Percentiles rank a stretch among this genome's conserved stretches.
phyloP scores from a whole-genome alignment of 2,888 invertebrate species.

The Drosophila nigricruria region DNA sequence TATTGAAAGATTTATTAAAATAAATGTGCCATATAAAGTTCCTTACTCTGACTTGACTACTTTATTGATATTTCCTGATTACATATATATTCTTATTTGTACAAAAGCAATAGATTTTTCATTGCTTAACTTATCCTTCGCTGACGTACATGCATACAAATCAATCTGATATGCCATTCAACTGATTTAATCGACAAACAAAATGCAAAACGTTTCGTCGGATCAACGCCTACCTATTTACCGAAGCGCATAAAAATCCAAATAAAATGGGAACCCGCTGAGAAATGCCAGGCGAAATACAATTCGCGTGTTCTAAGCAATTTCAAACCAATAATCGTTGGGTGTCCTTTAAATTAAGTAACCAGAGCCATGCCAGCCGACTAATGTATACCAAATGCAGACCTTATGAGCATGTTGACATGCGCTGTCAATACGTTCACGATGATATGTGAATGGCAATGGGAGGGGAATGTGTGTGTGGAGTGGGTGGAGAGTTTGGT shows the following conservation, averaged over 20 bases:
- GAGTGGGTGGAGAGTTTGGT: not conserved
- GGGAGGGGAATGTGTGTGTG: slow-evolving; percentile 24
- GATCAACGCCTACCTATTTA: slow-evolving; percentile 78
- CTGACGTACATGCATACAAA: not conserved
- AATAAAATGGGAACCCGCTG: slow-evolving; percentile 23
- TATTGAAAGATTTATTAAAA: not conserved
- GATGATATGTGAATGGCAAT: slow-evolving; percentile 60
- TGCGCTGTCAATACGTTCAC: slow-evolving; percentile 40
- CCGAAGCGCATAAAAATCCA: slow-evolving; percentile 49
- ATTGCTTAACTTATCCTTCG: too few relatives aligned
- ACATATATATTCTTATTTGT: too few relatives aligned
- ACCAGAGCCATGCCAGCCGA: slow-evolving; percentile 71
- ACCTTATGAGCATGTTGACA: slow-evolving; percentile 57
- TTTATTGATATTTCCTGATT: too few relatives aligned
- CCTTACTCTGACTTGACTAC: too few relatives aligned
- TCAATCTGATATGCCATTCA: slow-evolving; percentile 2
- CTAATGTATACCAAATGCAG: slow-evolving; percentile 42
- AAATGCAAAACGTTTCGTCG: slow-evolving; percentile 55
- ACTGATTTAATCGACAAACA: slow-evolving; percentile 26
- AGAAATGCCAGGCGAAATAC: slow-evolving; percentile 43
- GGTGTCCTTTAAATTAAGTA: slow-evolving; percentile 82
- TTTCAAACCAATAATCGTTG: slow-evolving; percentile 78
- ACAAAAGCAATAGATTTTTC: not conserved
- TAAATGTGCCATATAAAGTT: too few relatives aligned
- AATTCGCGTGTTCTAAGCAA: slow-evolving; percentile 80